These are phyloP conservation scores for Typhlomys cinereus DNA, from an alignment of 2,113 vertebrate species.

Conservation along the genomic window DNA sequence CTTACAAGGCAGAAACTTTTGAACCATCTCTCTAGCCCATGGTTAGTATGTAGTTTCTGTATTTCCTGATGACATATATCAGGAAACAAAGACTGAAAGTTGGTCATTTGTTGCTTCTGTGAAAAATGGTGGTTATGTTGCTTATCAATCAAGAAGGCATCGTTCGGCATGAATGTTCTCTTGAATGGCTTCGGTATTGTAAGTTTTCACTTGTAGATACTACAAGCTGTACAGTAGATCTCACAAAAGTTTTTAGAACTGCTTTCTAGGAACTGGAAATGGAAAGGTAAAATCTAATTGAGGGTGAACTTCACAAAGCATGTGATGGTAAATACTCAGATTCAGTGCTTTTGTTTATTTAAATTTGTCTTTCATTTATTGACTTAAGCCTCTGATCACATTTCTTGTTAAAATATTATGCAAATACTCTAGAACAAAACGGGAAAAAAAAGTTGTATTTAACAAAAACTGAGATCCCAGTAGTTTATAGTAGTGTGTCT, in stretches of 20 bases:
- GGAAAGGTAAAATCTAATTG: conserved; percentile 14
- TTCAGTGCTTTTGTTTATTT: conserved; percentile 24
- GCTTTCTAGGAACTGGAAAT: conserved; percentile 24
- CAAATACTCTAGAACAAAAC: not conserved
- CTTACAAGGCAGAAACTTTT: too few species aligned
- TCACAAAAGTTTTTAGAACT: not conserved
- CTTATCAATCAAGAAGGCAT: not conserved
- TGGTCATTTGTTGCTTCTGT: conserved; percentile 24
- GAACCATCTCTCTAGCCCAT: conserved; percentile 39
- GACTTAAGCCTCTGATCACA: not conserved
- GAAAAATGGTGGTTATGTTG: conserved; percentile 46
- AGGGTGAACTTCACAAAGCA: conserved; percentile 40
- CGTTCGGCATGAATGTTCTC: not conserved
- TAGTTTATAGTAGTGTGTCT: not conserved
- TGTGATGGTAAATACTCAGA: not conserved
- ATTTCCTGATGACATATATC: not conserved
- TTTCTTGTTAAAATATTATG: conserved; percentile 23
- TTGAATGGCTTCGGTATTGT: not conserved
- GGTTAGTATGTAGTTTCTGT: conserved; percentile 24
- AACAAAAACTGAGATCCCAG: not conserved
- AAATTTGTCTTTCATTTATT: conserved; percentile 32
- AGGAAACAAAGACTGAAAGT: conserved; percentile 6
- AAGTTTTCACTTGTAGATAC: conserved; percentile 20
- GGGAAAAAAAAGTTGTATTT: not conserved
- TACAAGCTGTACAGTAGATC: not conserved